These are phyloP conservation scores for Patiria miniata DNA, from an alignment of 35 echinoderm and acorn worm genomes.

Conservation along the genomic window DNA sequence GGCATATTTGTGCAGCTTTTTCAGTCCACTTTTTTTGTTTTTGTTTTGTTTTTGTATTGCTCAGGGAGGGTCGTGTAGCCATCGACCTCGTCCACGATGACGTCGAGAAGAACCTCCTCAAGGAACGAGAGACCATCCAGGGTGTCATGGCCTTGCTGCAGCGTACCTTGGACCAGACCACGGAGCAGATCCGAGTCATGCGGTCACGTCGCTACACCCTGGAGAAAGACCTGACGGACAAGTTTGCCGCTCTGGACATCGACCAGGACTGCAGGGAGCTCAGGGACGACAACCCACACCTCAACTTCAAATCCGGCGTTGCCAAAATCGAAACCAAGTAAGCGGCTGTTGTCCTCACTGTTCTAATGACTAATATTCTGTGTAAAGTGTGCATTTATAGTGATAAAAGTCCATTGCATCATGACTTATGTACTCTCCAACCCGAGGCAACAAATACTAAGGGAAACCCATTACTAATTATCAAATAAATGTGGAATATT, in stretches of 20 bases:
- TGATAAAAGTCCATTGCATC: too few relatives aligned
- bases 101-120: constrained; percentile 92
- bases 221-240: constrained; percentile 96
- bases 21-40: background rate
- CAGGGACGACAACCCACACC: constrained; percentile 77
- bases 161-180: constrained; percentile 93
- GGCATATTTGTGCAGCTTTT: background rate
- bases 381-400: too few relatives aligned
- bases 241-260: constrained; percentile 85
- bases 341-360: background rate
- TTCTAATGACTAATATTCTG: background rate
- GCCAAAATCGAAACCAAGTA: constrained; percentile 99
- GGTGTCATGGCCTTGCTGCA: constrained; percentile 98
- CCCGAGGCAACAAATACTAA: too few relatives aligned
- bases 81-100: constrained; percentile 98
- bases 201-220: constrained; percentile 80
- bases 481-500: too few relatives aligned
- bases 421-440: too few relatives aligned
- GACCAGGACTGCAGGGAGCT: constrained; percentile 88
- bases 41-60: background rate
- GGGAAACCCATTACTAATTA: too few relatives aligned
- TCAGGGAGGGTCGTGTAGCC: constrained; percentile 78
- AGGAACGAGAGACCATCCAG: constrained; percentile 88
- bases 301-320: constrained; percentile 63
- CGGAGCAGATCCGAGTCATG: constrained; percentile 95